Evolutionary conservation across 2,888 invertebrate genomes (phyloP), one percentile per base, ranked within the genome.

Genomic region (Rhingia rostrata): DNA sequence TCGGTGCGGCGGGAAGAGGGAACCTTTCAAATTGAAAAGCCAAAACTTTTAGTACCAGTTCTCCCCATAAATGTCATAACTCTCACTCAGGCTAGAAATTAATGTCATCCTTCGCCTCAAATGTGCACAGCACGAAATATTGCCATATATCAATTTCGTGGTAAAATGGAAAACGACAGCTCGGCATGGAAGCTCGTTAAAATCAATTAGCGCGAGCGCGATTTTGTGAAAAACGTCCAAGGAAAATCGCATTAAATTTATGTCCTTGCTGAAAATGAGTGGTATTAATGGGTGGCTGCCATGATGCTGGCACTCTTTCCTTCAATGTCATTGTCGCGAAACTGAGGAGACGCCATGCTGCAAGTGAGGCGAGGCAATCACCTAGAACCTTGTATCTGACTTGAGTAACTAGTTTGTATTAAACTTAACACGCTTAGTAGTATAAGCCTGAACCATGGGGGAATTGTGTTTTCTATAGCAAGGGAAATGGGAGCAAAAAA

Each of bases 201-300:
- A 84, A 84, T 84, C 84, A 84, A 84, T 84, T 84, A 80, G 84
- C 70, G 69, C 69, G 80, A 80, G 84, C 70, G 69, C 69, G 80
- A 84, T 79, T 75, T 73, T 61, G 54, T 80, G 80, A 75, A 79
- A 80, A 80, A 64, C 80, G 74, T 73, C 74, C 70, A 58, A 74
- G 70, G 79, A 84, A 84, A 84, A 84, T 84, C 84, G 75, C 79
- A 84, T 74, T 80, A 80, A 84, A 84, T 84, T 84, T 80, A 84
- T 84, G 80, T 70, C 80, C 79, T 66, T 33, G 41, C 43, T 49
- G 67, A 64, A 37, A 63, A 84, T 70, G 74, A 80, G 69, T 80
- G 58, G 70, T 80, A 84, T 84, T 84, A 74, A 84, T 80, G 80
- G 74, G 58, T 64, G 37, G 41, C 51, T 51, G 49, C 61, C 58